Conservation (phyloP, 2,797 vertebrate species). For the Botia kubotai region DNA sequence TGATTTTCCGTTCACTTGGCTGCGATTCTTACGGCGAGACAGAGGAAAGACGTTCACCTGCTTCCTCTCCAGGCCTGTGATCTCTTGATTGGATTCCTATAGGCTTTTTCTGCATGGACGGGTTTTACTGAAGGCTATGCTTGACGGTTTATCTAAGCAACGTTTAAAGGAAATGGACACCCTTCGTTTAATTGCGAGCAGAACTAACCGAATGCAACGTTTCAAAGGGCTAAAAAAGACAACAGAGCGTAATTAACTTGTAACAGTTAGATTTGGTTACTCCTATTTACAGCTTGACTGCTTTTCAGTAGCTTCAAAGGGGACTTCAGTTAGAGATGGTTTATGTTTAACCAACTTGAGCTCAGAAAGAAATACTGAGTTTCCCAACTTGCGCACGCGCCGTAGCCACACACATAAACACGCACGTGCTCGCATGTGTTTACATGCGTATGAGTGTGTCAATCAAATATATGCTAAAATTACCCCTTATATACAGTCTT, state of each 20-base stretch:
- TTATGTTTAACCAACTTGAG: slow-evolving; percentile 75
- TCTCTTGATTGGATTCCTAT: slow-evolving; percentile 51
- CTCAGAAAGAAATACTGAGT: slow-evolving; percentile 63
- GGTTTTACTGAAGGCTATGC: slow-evolving; percentile 27
- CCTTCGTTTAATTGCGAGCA: slow-evolving; percentile 53
- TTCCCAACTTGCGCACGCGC: slow-evolving; percentile 44
- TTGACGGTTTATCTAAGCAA: slow-evolving; percentile 55
- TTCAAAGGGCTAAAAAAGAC: slow-evolving; percentile 60
- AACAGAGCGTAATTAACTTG: slow-evolving; percentile 58
- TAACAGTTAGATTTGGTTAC: slow-evolving; percentile 67
- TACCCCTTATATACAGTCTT: not conserved
- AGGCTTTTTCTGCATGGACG: slow-evolving; percentile 45
- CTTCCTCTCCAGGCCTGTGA: slow-evolving; percentile 38
- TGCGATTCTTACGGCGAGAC: not conserved
- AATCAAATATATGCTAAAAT: slow-evolving; percentile 39
- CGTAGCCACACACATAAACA: slow-evolving; percentile 56
- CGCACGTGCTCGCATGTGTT: slow-evolving; percentile 51
- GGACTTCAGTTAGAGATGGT: slow-evolving; percentile 72
- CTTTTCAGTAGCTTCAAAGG: slow-evolving; percentile 79
- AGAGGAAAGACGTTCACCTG: slow-evolving; percentile 27
- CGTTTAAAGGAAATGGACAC: slow-evolving; percentile 58
- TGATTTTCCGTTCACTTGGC: slow-evolving; percentile 14
- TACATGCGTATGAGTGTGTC: slow-evolving; percentile 20
- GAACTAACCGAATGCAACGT: slow-evolving; percentile 40
- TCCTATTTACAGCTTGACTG: slow-evolving; percentile 79